Evolutionary conservation across 2,888 invertebrate species (phyloP).

Genomic region (Catonia carolina): DNA sequence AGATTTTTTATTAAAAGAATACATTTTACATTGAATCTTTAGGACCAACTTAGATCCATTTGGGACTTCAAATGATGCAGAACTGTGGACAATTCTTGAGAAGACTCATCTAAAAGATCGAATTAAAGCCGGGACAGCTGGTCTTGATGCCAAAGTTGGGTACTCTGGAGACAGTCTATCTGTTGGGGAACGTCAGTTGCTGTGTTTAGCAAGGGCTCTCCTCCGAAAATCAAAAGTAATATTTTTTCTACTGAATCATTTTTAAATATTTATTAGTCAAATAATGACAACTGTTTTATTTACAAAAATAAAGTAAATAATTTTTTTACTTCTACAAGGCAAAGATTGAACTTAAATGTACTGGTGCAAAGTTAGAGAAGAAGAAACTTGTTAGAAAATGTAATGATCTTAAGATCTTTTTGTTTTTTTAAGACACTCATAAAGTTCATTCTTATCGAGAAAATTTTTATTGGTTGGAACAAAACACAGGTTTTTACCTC

Average conservation of each 20-base stretch:
- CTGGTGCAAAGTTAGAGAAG: too few species aligned
- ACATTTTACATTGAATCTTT: slow-evolving; percentile 28
- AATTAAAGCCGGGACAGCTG: slow-evolving; percentile 40
- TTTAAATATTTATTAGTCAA: too few species aligned
- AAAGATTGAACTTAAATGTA: neutral
- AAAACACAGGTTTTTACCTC: too few species aligned
- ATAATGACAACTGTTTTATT: neutral
- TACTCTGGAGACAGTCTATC: slow-evolving; percentile 40
- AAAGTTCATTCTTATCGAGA: too few species aligned
- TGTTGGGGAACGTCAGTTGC: slow-evolving; percentile 53
- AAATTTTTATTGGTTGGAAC: too few species aligned
- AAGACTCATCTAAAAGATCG: slow-evolving; percentile 44
- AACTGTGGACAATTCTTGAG: slow-evolving; percentile 45
- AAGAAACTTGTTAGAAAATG: too few species aligned
- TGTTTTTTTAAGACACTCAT: too few species aligned
- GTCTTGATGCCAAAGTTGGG: slow-evolving; percentile 47
- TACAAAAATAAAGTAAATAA: neutral
- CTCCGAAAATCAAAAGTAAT: slow-evolving; percentile 50
- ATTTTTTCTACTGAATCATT: too few species aligned
- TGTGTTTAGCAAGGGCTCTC: slow-evolving; percentile 56
- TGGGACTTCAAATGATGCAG: slow-evolving; percentile 39
- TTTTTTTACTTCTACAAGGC: neutral
- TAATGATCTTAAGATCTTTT: too few species aligned
- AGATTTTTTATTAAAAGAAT: too few species aligned
- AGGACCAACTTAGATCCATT: slow-evolving; percentile 48